Percentiles rank a stretch among this genome's conserved stretches.
Conservation (phyloP, 2,888 invertebrate species). For the Diaperis boleti region DNA sequence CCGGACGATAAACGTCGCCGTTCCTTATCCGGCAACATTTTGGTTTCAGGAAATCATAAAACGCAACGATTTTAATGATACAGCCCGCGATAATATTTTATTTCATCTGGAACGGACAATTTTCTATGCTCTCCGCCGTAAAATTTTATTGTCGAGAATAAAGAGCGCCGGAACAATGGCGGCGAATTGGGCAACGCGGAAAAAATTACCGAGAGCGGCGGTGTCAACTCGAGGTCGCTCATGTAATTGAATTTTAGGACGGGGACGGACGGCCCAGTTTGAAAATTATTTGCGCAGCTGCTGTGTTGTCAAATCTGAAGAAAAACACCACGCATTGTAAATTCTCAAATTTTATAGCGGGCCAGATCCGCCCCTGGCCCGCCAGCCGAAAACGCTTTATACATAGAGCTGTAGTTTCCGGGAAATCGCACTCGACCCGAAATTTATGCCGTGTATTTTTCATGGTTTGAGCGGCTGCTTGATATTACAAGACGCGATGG, state of each 20-base stretch:
- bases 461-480: constrained; percentile 60
- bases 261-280: no score
- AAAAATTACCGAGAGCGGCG: constrained; percentile 22
- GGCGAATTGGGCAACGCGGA: constrained; percentile 21
- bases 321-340: no score
- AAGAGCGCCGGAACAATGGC: constrained; percentile 23
- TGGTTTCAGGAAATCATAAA: constrained; percentile 31
- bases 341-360: no score
- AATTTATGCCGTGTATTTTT: constrained; percentile 62
- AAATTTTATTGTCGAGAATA: constrained; percentile 32
- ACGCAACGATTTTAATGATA: constrained; percentile 29
- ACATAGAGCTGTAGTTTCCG: constrained; percentile 53
- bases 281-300: no score
- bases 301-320: no score
- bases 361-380: no score
- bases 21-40: constrained; percentile 19
- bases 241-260: no score
- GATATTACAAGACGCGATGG: constrained; percentile 61
- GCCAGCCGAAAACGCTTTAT: constrained; percentile 30
- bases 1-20: constrained; percentile 1
- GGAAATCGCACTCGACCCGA: constrained; percentile 60
- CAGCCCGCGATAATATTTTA: constrained; percentile 26
- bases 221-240: no score
- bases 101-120: constrained; percentile 26
- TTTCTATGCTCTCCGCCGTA: constrained; percentile 31